Base-by-base conservation (phyloP, 2,797 vertebrate species). In the Echiichthys vipera region DNA sequence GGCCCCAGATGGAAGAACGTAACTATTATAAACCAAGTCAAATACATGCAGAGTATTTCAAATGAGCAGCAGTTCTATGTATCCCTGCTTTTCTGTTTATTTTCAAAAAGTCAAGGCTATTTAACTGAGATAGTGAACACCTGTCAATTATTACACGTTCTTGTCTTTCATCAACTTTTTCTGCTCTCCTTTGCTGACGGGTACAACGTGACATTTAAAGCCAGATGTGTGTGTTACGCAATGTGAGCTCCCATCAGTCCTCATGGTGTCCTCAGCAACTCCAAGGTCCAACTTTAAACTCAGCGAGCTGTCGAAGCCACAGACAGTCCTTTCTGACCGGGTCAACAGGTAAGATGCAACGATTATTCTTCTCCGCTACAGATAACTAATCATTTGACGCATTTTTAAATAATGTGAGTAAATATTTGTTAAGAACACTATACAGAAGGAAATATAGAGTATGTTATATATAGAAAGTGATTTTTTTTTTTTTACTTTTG, bases 111-210 rank as follows among this genome's bases (percentile, higher is more conserved):
- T 29, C 37, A 30, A 27, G 34, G 47, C 7, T 5, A 7, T 74
- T 37, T 9, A 7, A 15, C 7, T 4, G 22, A 18, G 65, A 37
- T 24, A 22, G 30, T 2, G 20, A 71, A 5, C 53, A 53, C 36
- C 76, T 89, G 86, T 93, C 88, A 94, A 93, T 94, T 63, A 95
- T 95, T 94, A 94, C 71, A n/a, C 42, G 6, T 2, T 66, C 45
- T 20, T 5, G 20, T 53, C 71, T 73, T 51, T 53, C 63, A 4
- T 46, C 54, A 57, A 39, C 56, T 58, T 56, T 66, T 27, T 22
- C 45, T 74, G 39, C 45, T 47, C 20, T 18, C 9, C 13, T 78
- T 64, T 66, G 83, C 85, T 87, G 84, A 83, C 70, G 24, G 22
- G 37, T 24, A 57, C 81, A 86, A 89, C 77, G 80, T 93, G 87